Evolutionary conservation across 2,888 invertebrate species (phyloP).

Genomic region (Acleris emargana): DNA sequence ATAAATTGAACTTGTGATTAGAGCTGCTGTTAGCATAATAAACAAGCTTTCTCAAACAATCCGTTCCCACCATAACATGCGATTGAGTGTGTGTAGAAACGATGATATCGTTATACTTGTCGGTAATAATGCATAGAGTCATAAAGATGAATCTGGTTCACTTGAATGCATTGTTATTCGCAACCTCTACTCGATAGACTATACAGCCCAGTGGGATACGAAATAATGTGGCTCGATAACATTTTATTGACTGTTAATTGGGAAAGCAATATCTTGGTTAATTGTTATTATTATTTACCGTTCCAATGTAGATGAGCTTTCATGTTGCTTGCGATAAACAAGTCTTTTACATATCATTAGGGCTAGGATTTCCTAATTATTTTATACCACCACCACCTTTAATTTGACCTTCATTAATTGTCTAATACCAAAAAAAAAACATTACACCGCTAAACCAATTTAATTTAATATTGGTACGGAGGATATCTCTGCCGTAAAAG

Average conservation of each 20-base stretch:
- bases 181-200: constrained; percentile 1
- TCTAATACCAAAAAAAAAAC: too few species aligned
- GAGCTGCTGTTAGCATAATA: constrained; percentile 60
- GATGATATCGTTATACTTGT: constrained; percentile 48
- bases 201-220: constrained; percentile 14
- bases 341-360: too few species aligned
- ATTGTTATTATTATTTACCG: not conserved
- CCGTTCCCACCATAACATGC: constrained; percentile 65
- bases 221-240: constrained; percentile 1
- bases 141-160: constrained; percentile 38
- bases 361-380: too few species aligned
- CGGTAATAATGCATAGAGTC: constrained; percentile 40
- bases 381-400: too few species aligned
- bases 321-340: too few species aligned
- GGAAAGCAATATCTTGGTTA: not conserved
- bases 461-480: too few species aligned
- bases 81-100: constrained; percentile 61
- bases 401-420: too few species aligned
- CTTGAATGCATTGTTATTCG: constrained; percentile 35
- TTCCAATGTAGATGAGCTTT: not conserved
- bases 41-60: constrained; percentile 72
- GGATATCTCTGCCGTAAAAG: too few species aligned
- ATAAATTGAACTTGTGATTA: constrained; percentile 69
- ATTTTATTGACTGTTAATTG: constrained; percentile 25
- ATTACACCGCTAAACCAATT: too few species aligned